Percentiles rank a stretch among this genome's conserved stretches.
phyloP scores from a whole-genome alignment of 2,888 invertebrate species.

The Bhutanitis thaidina region DNA sequence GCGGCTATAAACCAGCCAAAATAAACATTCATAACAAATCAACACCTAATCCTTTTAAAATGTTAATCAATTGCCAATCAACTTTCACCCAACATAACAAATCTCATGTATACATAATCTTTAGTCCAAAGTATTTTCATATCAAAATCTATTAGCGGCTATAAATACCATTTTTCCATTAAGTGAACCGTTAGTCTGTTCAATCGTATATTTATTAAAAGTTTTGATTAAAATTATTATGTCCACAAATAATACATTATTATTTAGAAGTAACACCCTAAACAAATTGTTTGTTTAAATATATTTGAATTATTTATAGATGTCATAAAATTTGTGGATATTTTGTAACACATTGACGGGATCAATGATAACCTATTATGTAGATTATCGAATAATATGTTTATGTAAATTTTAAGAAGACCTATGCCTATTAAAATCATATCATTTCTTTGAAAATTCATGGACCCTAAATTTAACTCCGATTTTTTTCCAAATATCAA shows the following conservation, averaged over 20 bases:
- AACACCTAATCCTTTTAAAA: constrained; percentile 14
- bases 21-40: constrained; percentile 3
- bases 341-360: constrained; percentile 1
- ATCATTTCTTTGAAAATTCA: no score
- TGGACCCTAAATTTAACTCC: no score
- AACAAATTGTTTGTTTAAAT: constrained; percentile 20
- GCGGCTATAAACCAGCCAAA: constrained; percentile 3
- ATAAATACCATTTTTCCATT: constrained; percentile 16
- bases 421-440: no score
- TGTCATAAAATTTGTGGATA: constrained; percentile 13
- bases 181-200: constrained; percentile 14
- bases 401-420: constrained; percentile 19
- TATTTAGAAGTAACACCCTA: constrained; percentile 9
- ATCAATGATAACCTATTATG: neutral
- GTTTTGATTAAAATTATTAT: constrained; percentile 18
- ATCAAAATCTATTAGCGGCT: constrained; percentile 15
- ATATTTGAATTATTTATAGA: constrained; percentile 14
- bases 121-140: constrained; percentile 7
- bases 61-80: constrained; percentile 18
- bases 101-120: constrained; percentile 18
- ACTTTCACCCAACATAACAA: constrained; percentile 12
- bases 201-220: constrained; percentile 4
- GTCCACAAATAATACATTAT: constrained; percentile 10
- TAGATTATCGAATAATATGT: constrained; percentile 7
- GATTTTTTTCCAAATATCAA: no score